A percentile compares a stretch with the other conserved stretches of the same genome.
Conservation (phyloP, 2,888 invertebrate species). For the Archips crataeganus region DNA sequence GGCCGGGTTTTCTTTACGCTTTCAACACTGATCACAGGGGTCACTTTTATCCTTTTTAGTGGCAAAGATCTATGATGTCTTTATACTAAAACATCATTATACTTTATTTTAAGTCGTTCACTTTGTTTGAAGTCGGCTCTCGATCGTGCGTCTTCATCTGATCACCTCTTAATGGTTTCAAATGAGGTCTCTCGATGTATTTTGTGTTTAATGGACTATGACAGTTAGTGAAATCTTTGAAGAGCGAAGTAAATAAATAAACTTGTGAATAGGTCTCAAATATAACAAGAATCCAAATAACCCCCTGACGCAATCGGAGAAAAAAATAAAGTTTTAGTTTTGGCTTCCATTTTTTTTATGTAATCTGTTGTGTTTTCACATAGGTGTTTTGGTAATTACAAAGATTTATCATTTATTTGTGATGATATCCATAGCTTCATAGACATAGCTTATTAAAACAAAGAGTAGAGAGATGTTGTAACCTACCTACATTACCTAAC, state of each 20-base stretch:
- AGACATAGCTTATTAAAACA: too few species aligned
- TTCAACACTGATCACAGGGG: not conserved
- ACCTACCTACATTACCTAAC: too few species aligned
- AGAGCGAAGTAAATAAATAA: not conserved
- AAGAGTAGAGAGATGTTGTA: too few species aligned
- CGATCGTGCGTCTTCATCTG: not conserved
- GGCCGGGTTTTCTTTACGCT: constrained; percentile 1
- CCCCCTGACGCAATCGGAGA: not conserved
- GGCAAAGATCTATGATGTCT: constrained; percentile 22
- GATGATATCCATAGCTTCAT: too few species aligned
- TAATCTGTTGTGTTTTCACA: too few species aligned
- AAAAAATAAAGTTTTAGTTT: too few species aligned
- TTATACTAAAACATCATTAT: constrained; percentile 13
- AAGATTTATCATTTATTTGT: too few species aligned
- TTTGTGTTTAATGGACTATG: not conserved
- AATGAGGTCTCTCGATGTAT: not conserved
- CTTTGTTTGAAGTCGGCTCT: constrained; percentile 22
- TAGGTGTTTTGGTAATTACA: too few species aligned
- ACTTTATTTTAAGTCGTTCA: constrained; percentile 9
- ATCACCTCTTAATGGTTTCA: not conserved
- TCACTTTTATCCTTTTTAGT: not conserved
- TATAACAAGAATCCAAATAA: not conserved
- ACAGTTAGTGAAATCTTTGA: not conserved
- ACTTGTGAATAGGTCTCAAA: not conserved
- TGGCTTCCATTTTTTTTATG: too few species aligned